Percentiles rank a stretch among this genome's conserved stretches.
These are phyloP conservation scores for Choristoneura rosaceana DNA, from an alignment of 2,888 invertebrate species.

Conservation along the genomic window DNA sequence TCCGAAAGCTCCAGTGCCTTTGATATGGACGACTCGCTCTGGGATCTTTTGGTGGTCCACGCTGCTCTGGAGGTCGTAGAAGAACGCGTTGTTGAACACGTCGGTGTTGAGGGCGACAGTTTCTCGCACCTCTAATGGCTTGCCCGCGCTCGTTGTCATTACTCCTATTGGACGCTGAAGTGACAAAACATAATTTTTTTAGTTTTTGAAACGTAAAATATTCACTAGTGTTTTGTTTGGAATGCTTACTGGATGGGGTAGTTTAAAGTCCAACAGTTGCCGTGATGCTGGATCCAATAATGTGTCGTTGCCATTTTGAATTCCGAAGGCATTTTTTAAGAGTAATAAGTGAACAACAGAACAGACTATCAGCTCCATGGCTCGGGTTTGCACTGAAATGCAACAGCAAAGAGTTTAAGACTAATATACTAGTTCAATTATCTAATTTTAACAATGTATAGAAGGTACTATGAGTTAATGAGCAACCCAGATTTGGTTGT, in stretches of 20 bases:
- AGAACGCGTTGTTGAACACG: slow-evolving; percentile 52
- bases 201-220: background rate
- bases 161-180: slow-evolving; percentile 80
- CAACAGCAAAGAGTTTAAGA: background rate
- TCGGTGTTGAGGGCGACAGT: slow-evolving; percentile 90
- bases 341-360: background rate
- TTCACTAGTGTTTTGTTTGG: background rate
- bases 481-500: no score
- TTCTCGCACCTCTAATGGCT: slow-evolving; percentile 89
- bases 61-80: slow-evolving; percentile 78
- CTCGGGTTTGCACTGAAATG: background rate
- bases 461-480: background rate
- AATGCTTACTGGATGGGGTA: slow-evolving; percentile 19
- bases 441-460: background rate
- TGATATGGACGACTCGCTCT: slow-evolving; percentile 96
- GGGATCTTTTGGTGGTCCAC: slow-evolving; percentile 95
- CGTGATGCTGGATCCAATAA: slow-evolving; percentile 13
- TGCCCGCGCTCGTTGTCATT: slow-evolving; percentile 90
- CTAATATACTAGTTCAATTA: background rate
- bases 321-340: background rate
- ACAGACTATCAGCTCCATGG: slow-evolving; percentile 3
- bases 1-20: slow-evolving; percentile 94
- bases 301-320: background rate
- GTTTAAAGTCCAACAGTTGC: slow-evolving; percentile 20
- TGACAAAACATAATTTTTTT: background rate